phyloP scores from a whole-genome alignment of 2,888 invertebrate genomes.

The Drosophila stalkeri region DNA sequence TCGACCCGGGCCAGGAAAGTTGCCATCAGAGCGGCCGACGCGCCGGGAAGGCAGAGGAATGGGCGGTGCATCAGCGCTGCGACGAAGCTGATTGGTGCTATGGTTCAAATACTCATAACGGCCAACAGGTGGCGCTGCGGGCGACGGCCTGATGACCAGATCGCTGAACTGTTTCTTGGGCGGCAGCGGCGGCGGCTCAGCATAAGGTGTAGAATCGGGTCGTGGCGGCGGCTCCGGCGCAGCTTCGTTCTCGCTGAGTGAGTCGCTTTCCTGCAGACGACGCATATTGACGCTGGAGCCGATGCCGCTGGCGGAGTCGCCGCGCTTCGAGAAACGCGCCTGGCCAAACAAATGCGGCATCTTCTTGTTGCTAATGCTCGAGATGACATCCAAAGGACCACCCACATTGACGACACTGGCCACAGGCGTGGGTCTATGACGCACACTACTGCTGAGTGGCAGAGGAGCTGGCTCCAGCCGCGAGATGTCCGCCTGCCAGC shows the following conservation, averaged over 20 bases:
- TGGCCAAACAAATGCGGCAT: constrained; percentile 85
- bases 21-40: constrained; percentile 86
- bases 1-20: constrained; percentile 85
- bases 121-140: constrained; percentile 56
- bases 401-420: constrained; percentile 58
- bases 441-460: constrained; percentile 57
- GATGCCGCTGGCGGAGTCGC: constrained; percentile 55
- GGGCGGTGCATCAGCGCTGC: constrained; percentile 86
- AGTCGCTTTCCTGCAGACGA: constrained; percentile 85
- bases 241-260: constrained; percentile 85
- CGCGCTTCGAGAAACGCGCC: constrained; percentile 84
- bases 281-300: constrained; percentile 85
- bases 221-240: constrained; percentile 85
- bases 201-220: constrained; percentile 85
- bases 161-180: constrained; percentile 89
- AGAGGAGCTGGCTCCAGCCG: constrained; percentile 65
- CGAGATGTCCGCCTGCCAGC: constrained; percentile 67
- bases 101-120: constrained; percentile 83
- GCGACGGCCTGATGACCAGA: constrained; percentile 86
- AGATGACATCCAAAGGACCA: constrained; percentile 84
- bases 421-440: constrained; percentile 73
- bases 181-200: constrained; percentile 90
- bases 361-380: constrained; percentile 85
- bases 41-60: constrained; percentile 87
- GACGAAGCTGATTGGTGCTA: constrained; percentile 46